These are phyloP conservation scores for Lepidurus couesii DNA, from an alignment of 1,140 invertebrate species.

Conservation along the genomic window DNA sequence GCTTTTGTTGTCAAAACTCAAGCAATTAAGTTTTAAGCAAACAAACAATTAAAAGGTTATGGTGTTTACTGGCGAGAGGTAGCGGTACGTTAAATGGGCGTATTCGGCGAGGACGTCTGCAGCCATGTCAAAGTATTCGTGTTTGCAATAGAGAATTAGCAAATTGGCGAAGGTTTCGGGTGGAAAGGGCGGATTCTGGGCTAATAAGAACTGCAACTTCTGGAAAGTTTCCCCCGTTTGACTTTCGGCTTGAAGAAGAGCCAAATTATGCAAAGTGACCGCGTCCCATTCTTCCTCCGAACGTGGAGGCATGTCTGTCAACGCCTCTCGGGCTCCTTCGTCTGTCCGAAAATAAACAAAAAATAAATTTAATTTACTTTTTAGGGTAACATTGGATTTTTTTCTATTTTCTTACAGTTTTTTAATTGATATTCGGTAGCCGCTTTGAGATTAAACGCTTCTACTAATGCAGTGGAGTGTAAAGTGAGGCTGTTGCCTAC, in stretches of 20 bases:
- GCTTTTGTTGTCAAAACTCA: neutral
- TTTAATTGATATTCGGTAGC: conserved; percentile 97
- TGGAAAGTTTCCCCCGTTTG: conserved; percentile 91
- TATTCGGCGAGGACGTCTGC: conserved; percentile 98
- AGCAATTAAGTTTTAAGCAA: too few species aligned
- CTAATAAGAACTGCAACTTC: conserved; percentile 92
- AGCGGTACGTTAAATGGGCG: conserved; percentile 93
- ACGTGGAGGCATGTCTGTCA: conserved; percentile 95
- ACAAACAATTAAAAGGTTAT: neutral
- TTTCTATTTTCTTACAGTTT: conserved; percentile 60
- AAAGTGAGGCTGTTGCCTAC: conserved; percentile 95
- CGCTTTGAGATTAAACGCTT: conserved; percentile 97
- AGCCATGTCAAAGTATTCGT: conserved; percentile 95
- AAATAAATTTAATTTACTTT: neutral
- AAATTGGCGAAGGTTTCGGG: conserved; percentile 97
- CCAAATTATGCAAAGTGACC: conserved; percentile 96
- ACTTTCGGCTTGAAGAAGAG: conserved; percentile 85
- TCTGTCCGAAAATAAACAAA: conserved; percentile 48
- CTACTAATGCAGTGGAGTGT: conserved; percentile 92
- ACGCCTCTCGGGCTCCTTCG: conserved; percentile 83
- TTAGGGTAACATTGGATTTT: neutral
- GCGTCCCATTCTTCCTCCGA: conserved; percentile 96
- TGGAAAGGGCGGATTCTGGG: conserved; percentile 78
- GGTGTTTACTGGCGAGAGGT: conserved; percentile 71
- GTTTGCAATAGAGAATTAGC: conserved; percentile 90